phyloP scores from a whole-genome alignment of 2,888 invertebrate genomes.

The Siphonodentalium dalli region DNA sequence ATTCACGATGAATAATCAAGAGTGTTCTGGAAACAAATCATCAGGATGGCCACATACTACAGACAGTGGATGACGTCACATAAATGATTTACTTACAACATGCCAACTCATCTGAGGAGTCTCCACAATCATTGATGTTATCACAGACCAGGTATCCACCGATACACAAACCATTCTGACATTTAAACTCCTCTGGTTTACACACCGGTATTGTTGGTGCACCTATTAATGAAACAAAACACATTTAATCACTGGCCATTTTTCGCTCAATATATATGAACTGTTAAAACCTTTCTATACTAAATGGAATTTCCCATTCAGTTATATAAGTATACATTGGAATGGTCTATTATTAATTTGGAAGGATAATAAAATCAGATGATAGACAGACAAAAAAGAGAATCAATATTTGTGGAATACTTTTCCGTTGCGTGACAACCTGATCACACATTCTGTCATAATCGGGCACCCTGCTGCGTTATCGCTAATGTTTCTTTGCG shows the following conservation, averaged over 20 bases:
- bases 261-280: background rate
- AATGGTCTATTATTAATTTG: no score
- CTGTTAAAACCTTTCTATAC: no score
- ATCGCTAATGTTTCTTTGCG: no score
- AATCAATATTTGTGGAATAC: background rate
- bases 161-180: conserved; percentile 72
- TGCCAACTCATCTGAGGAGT: conserved; percentile 69
- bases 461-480: no score
- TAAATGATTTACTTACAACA: conserved; percentile 73
- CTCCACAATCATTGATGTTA: conserved; percentile 55
- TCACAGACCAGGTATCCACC: conserved; percentile 50
- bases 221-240: conserved; percentile 26
- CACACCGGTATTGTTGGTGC: conserved; percentile 68
- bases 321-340: no score
- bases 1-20: conserved; percentile 14
- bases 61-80: background rate
- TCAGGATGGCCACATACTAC: background rate
- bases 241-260: background rate
- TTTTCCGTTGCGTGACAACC: no score
- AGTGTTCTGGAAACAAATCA: background rate
- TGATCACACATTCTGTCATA: no score
- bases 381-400: background rate
- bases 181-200: conserved; percentile 80
- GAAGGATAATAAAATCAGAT: no score
- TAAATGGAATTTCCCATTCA: no score